Evolutionary conservation across 2,797 vertebrate genomes (phyloP), one percentile per base, ranked within the genome.

Genomic region (Numenius phaeopus): DNA sequence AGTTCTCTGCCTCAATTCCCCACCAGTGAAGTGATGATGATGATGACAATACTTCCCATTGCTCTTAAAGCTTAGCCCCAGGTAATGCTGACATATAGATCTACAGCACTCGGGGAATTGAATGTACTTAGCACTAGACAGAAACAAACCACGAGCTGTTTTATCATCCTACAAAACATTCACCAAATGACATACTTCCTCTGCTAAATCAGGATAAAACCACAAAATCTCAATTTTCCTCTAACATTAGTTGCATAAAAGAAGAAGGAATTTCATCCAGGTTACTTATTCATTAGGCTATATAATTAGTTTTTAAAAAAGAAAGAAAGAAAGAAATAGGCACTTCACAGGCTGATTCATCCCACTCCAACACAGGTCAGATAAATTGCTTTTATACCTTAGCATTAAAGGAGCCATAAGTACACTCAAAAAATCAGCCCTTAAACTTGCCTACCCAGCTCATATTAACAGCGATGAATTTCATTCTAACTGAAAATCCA

Each of bases 361-460:
- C 87, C 84, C 75, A 26, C 70, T 81, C 34, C 29, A 66, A 39
- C 30, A 32, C 44, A 69, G 87, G 84, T 49, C 88, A 82, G 92
- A 95, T 65, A 96, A 91, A 94, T 83, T 57, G 44, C 75, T 89
- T 94, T 94, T 91, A 76, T 91, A 57, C 50, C 82, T 34, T 19
- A 6, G 20, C 8, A 21, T 82, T 72, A 87, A 95, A 87, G 62
- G 23, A 85, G 37, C 65, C 71, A 14, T 52, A 91, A 76, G 54
- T 89, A 29, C 54, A 59, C 57, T 49, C 73, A 20, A 49, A 82
- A 87, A 82, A 42, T 4, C 82, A 32, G 40, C 16, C 37, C 54
- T 80, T 23, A 37, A 44, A 82, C 18, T 42, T 83, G 46, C 58
- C 94, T 79, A 37, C 46, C 75, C 82, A 82, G 26, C 54, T 72